Evolutionary conservation across 2,888 invertebrate genomes (phyloP).

Genomic region (Colletes collaris): DNA sequence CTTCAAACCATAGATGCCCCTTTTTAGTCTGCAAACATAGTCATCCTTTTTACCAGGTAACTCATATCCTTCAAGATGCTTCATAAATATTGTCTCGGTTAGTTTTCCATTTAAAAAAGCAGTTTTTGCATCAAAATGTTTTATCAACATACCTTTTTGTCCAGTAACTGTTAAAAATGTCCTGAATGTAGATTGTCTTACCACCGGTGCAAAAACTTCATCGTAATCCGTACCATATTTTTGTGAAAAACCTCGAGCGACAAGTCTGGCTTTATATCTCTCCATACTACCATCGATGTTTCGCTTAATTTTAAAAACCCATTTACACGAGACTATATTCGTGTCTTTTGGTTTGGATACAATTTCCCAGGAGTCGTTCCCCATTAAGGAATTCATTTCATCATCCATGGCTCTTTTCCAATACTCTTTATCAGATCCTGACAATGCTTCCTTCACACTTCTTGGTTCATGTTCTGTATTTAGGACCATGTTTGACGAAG

Average conservation of each 20-base stretch:
- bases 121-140: too few species aligned
- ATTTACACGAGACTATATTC: background rate
- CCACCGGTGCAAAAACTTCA: too few species aligned
- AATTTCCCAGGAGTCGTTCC: background rate
- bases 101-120: too few species aligned
- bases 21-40: background rate
- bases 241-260: too few species aligned
- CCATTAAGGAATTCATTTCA: background rate
- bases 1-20: background rate
- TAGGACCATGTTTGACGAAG: too few species aligned
- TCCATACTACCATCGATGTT: background rate
- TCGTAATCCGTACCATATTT: too few species aligned
- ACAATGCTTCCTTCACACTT: background rate
- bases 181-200: too few species aligned
- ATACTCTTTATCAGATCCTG: background rate
- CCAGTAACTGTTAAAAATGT: too few species aligned
- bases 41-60: background rate
- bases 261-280: background rate
- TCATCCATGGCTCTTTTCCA: conserved; percentile 9
- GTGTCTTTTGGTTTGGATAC: background rate
- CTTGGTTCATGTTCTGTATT: too few species aligned
- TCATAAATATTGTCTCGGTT: conserved; percentile 1
- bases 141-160: too few species aligned
- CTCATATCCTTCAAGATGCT: background rate
- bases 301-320: background rate